Base-by-base conservation (phyloP, 2,888 invertebrate genomes). In the Conus canariensis region DNA sequence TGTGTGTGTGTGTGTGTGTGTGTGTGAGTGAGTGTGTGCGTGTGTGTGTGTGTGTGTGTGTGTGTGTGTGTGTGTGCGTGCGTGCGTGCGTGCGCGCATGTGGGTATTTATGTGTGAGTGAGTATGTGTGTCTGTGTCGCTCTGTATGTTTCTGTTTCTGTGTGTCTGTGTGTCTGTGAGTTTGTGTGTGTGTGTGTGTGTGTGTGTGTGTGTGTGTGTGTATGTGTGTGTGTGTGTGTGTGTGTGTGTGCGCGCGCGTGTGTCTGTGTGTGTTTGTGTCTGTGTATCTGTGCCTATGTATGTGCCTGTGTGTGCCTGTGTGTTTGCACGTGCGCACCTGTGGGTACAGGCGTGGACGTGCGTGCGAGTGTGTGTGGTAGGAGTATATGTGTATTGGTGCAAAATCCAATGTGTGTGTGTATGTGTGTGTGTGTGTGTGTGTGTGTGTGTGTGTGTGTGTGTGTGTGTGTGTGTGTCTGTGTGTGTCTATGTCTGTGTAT, bases 171-270 rank as follows among this genome's bases (percentile, higher is more conserved):
- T 77, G 30, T 77, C 30, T n/a, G n/a, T n/a, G n/a, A n/a, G n/a
- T n/a, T n/a, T n/a, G 77, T 77, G 77, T 77, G 77, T 77, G 77
- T 77, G 77, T 77, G 77, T 77, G 77, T 77, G 77, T 77, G 77
- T 77, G 77, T 77, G 77, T 77, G 77, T 77, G 77, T 77, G 77
- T 77, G 77, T 77, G 77, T 77, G 77, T 77, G 77, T 77, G 77
- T 77, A 30, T 77, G 30, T 77, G 77, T 25, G 30, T 77, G 6
- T 4, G 30, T 77, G 77, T 25, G 30, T 77, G 7, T 77, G 77
- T 77, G 77, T 25, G 30, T n/a, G n/a, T n/a, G n/a, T n/a, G n/a
- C n/a, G n/a, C n/a, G n/a, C n/a, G n/a, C n/a, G n/a, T n/a, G n/a
- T n/a, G n/a, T n/a, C n/a, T n/a, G n/a, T n/a, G n/a, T n/a, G n/a